Evolutionary conservation across 2,888 invertebrate genomes (phyloP).

Genomic region (Zygaena filipendulae): DNA sequence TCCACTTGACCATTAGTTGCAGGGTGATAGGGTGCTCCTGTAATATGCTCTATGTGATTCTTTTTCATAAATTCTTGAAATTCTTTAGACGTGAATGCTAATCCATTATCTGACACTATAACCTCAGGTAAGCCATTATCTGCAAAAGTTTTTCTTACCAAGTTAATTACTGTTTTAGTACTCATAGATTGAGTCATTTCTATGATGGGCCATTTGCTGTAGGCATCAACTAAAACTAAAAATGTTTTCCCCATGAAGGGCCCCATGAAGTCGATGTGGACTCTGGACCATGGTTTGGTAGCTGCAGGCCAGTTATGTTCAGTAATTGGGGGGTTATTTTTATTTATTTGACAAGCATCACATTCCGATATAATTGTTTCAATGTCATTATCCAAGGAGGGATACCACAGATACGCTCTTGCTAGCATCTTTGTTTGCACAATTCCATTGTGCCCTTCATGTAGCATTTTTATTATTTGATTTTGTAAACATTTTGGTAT

Average conservation of each 20-base stretch:
- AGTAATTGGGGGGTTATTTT: constrained; percentile 12
- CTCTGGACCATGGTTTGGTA: constrained; percentile 7
- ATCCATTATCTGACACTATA: constrained; percentile 11
- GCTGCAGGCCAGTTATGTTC: constrained; percentile 4
- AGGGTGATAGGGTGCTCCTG: constrained; percentile 11
- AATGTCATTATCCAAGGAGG: constrained; percentile 6
- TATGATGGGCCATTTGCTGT: constrained; percentile 11
- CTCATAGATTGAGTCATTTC: constrained; percentile 2
- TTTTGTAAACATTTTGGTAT: constrained; percentile 7
- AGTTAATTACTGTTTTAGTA: constrained; percentile 1
- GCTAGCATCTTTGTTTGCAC: constrained; percentile 7
- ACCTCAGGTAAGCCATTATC: constrained; percentile 8
- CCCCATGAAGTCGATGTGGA: constrained; percentile 13
- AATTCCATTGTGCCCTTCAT: constrained; percentile 12
- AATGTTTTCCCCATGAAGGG: constrained; percentile 9
- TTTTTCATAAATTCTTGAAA: constrained; percentile 7
- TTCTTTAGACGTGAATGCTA: constrained; percentile 9
- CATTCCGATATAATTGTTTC: constrained; percentile 7
- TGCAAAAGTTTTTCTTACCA: constrained; percentile 9
- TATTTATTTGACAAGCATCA: constrained; percentile 8
- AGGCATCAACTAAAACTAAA: constrained; percentile 9
- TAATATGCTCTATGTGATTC: constrained; percentile 8
- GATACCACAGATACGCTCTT: constrained; percentile 9
- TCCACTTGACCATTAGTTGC: constrained; percentile 10
- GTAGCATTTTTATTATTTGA: constrained; percentile 8